Evolutionary conservation across 2,888 invertebrate species (phyloP).

Genomic region (Xylocampa areola): DNA sequence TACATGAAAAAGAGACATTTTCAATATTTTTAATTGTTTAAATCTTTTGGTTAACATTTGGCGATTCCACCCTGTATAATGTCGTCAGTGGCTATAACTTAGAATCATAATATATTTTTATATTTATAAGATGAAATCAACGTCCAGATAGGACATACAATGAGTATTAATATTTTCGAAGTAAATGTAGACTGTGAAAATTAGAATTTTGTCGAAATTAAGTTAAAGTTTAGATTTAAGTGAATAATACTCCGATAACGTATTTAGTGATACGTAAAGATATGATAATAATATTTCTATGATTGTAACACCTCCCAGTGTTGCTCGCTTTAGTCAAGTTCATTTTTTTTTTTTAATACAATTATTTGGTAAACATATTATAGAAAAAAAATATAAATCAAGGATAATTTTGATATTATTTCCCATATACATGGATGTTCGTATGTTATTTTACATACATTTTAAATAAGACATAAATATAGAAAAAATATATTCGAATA

Average conservation of each 20-base stretch:
- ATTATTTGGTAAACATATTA: not conserved
- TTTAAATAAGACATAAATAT: too few species aligned
- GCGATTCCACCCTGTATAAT: slow-evolving; percentile 5
- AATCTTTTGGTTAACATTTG: too few species aligned
- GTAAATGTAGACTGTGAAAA: slow-evolving; percentile 58
- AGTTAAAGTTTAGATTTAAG: slow-evolving; percentile 40
- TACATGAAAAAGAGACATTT: too few species aligned
- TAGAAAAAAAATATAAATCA: not conserved
- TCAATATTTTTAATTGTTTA: too few species aligned
- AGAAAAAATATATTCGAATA: slow-evolving; percentile 7
- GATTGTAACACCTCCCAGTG: slow-evolving; percentile 16
- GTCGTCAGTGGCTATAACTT: slow-evolving; percentile 46
- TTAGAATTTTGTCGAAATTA: slow-evolving; percentile 47
- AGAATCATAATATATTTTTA: slow-evolving; percentile 51
- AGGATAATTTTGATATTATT: too few species aligned
- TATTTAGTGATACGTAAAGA: slow-evolving; percentile 27
- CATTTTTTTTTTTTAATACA: not conserved
- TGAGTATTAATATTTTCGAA: slow-evolving; percentile 66
- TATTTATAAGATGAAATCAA: slow-evolving; percentile 45
- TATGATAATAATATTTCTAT: slow-evolving; percentile 2
- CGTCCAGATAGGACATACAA: slow-evolving; percentile 54
- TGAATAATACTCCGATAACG: slow-evolving; percentile 40
- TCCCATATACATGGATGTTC: too few species aligned
- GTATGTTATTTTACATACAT: too few species aligned
- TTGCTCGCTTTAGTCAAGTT: slow-evolving; percentile 7